Evolutionary conservation across 2,113 vertebrate genomes (phyloP), one percentile per base, ranked within the genome.

Genomic region (Noturus placidus): DNA sequence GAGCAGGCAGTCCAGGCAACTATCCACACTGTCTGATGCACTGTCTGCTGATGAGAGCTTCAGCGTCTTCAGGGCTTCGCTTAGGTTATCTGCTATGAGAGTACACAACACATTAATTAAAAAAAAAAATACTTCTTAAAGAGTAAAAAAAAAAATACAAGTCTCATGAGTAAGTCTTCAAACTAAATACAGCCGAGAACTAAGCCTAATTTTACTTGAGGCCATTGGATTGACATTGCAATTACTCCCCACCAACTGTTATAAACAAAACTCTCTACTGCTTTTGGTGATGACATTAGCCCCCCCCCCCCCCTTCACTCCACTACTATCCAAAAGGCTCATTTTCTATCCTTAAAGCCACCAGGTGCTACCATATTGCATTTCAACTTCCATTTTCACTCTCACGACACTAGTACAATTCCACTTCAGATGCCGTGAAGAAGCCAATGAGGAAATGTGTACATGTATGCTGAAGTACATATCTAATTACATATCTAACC

Each of bases 1-100:
- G 91, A 99, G 97, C 90, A 99, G 93, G 92, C 97, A 97, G 93
- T 99, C 98, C 94, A 99, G 96, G 79, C 97, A 97, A 92, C 96
- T 96, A 92, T 99, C 97, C 92, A 97, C 93, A 70, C 95, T 96
- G 94, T 97, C 97, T 30, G 96, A 92, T 86, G 95, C 91, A 89
- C 93, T 95, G 93, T 97, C 97, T 84, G 93, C 93, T 25, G 96
- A 96, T 30, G 96, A 96, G 87, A 99, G 95, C 96, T 99, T 99
- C 95, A 99, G 96, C 87, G 97, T 98, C 94, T 97, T 96, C 93
- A 99, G 94, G 89, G 97, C 96, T 15, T 98, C 97, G 84, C 95
- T 97, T 91, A 99, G 94, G 95, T 97, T 97, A 93, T 99, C 97
- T 97, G 96, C 67, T 94, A 87, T 87, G 87, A 92, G 91, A 78